These are phyloP conservation scores for Pangasius larnaudii DNA, from an alignment of 2,797 vertebrate species.

Conservation along the genomic window DNA sequence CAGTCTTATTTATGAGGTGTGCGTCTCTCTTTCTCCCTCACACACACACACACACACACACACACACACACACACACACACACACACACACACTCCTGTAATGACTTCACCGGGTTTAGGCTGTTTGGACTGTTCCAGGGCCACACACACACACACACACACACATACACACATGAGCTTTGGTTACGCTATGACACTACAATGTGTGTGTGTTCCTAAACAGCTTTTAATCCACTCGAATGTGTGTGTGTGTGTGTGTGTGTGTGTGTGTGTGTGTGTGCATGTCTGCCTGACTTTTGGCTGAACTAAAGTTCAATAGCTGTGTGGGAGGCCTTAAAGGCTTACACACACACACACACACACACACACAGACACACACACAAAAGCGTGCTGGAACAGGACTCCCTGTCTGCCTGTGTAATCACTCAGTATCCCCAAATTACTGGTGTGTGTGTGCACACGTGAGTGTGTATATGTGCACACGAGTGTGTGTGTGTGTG, in stretches of 20 bases:
- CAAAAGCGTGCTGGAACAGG: slow-evolving; percentile 55
- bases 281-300: slow-evolving; percentile 30
- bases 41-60: slow-evolving; percentile 32
- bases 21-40: slow-evolving; percentile 34
- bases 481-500: background rate
- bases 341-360: slow-evolving; percentile 26
- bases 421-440: slow-evolving; percentile 64
- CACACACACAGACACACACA: slow-evolving; percentile 41
- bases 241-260: slow-evolving; percentile 8
- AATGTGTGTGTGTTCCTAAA: slow-evolving; percentile 34
- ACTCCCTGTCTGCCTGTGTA: slow-evolving; percentile 54
- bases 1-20: slow-evolving; percentile 61
- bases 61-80: slow-evolving; percentile 36
- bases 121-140: slow-evolving; percentile 31
- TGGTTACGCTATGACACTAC: slow-evolving; percentile 15
- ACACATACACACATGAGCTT: slow-evolving; percentile 1
- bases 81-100: slow-evolving; percentile 39
- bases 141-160: slow-evolving; percentile 41
- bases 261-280: background rate
- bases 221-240: background rate
- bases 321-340: slow-evolving; percentile 41
- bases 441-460: slow-evolving; percentile 46
- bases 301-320: slow-evolving; percentile 44
- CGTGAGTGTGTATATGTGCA: slow-evolving; percentile 29
- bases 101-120: slow-evolving; percentile 58